Base-by-base conservation (phyloP, 2,888 invertebrate genomes). In the Epinotia brunnichana region DNA sequence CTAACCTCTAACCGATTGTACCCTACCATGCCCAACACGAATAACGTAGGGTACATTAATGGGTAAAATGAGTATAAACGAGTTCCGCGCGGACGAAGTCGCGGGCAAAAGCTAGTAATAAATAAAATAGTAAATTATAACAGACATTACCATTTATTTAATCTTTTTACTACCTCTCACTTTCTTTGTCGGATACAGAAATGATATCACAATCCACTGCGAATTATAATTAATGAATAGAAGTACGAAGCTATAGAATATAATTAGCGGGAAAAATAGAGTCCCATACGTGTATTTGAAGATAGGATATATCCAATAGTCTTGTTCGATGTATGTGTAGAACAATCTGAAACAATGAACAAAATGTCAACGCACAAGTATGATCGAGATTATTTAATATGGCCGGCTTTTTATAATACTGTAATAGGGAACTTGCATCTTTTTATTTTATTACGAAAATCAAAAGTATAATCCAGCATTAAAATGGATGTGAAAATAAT, bases 261-360 rank as follows among this genome's bases (percentile, higher is more conserved):
- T 66, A 0, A 88, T 7, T 0, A 83, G 0, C 0, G 83, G 80
- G 11, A 87, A 86, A 70, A 83, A 87, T 2, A 88, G 76, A 0
- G 89, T 87, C 0, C 88, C 89, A 35, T 83, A 83, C 0, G 81
- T 2, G 2, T 72, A 59, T 0, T 74, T 48, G 0, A 90, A 59
- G 0, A 90, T 72, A 0, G 90, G 90, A 53, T 91, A 91, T 0
- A 90, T 85, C 84, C 88, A 91, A 0, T 84, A 10, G 0, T 86
- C 86, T 0, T 77, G 75, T 5, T 79, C 73, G 13, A 64, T 39
- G 76, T 85, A 82, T 0, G 83, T 83, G 73, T 80, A 74, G 41
- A 85, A 66, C 0, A 90, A 59, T n/a, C 91, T 91, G 88, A 56
- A 88, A 90, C 70, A 74, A 77, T 73, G 51, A 76, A 69, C 69